A percentile compares a stretch with the other conserved stretches of the same genome.
Evolutionary conservation across 2,888 invertebrate genomes (phyloP).

Genomic region (Belgica antarctica): DNA sequence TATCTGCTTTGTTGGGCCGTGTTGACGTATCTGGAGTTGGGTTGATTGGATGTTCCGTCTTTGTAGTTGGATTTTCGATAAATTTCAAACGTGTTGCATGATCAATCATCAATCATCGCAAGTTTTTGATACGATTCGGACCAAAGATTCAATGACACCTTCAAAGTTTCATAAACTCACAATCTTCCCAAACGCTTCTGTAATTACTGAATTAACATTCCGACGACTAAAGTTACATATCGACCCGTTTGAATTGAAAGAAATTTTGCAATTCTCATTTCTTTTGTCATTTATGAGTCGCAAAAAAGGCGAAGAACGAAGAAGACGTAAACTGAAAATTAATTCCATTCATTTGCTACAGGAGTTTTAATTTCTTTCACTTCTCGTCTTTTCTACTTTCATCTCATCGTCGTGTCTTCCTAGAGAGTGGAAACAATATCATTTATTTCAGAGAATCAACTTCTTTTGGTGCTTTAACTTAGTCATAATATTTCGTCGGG

Average conservation of each 20-base stretch:
- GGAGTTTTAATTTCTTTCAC: constrained; percentile 39
- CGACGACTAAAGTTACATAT: too few species aligned
- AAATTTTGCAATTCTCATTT: constrained; percentile 17
- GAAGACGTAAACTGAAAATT: constrained; percentile 27
- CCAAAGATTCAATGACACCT: too few species aligned
- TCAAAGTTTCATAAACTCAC: constrained; percentile 12
- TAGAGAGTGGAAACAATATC: constrained; percentile 11
- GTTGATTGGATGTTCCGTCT: too few species aligned
- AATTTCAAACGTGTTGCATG: too few species aligned
- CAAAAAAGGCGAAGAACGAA: constrained; percentile 12
- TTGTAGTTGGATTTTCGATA: too few species aligned
- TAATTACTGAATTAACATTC: not conserved
- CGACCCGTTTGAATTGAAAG: not conserved
- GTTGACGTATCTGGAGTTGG: too few species aligned
- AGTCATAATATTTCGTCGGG: not conserved
- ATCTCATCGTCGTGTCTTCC: too few species aligned
- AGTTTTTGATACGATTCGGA: too few species aligned
- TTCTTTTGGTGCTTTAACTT: not conserved
- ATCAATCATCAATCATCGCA: too few species aligned
- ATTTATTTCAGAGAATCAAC: not conserved
- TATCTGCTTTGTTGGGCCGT: too few species aligned
- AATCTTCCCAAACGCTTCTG: not conserved
- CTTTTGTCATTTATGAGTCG: constrained; percentile 4
- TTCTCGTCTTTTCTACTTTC: constrained; percentile 21
- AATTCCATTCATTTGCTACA: constrained; percentile 39